These are phyloP conservation scores for Pan troglodytes DNA, from an alignment of 2,113 vertebrate species.

Conservation along the genomic window NHGRI_mPanTro3-v2.1_pri NC_072398.2:108492501-108493000, in stretches of 20 bases:
- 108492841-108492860: no score
- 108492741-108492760: background rate
- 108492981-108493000: no score
- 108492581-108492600: background rate
- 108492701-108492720: background rate
- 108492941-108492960: no score
- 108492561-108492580: background rate
- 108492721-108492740: background rate
- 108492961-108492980: no score
- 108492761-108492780: background rate
- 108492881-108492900: no score
- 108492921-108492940: no score
- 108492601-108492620: background rate
- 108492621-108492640: background rate
- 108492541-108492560: background rate
- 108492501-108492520: background rate
- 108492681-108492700: constrained; percentile 20
- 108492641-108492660: background rate
- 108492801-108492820: background rate
- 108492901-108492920: no score
- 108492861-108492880: no score
- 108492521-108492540: background rate
- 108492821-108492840: no score
- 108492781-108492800: background rate
- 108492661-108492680: background rate